Conservation (phyloP, 2,888 invertebrate species). For the Yponomeuta plumbellus region DNA sequence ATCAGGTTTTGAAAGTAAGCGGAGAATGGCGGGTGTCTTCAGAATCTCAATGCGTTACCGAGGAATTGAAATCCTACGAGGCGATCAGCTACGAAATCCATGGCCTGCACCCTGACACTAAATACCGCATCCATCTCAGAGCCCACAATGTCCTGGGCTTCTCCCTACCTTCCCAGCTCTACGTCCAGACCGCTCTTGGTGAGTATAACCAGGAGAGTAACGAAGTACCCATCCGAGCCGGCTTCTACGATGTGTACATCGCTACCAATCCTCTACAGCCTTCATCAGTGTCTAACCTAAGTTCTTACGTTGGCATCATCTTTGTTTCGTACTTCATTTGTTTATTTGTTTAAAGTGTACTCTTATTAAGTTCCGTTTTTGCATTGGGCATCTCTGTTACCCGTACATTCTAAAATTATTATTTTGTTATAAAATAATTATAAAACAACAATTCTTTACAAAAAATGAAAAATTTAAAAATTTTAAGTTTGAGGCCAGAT, state of each 20-base stretch:
- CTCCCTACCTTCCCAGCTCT: slow-evolving; percentile 85
- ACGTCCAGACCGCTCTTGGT: slow-evolving; percentile 92
- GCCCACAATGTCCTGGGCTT: slow-evolving; percentile 92
- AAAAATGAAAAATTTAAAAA: no score
- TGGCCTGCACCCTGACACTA: slow-evolving; percentile 84
- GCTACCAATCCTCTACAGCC: slow-evolving; percentile 47
- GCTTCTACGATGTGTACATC: slow-evolving; percentile 71
- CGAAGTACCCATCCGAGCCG: slow-evolving; percentile 62
- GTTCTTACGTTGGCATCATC: slow-evolving; percentile 45
- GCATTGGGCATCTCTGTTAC: no score
- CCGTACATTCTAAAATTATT: no score
- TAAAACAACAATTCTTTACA: no score
- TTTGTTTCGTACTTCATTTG: slow-evolving; percentile 46
- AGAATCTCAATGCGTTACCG: slow-evolving; percentile 74
- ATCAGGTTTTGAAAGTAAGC: slow-evolving; percentile 80
- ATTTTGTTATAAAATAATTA: no score
- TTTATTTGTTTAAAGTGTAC: slow-evolving; percentile 53
- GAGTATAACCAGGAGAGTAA: slow-evolving; percentile 78
- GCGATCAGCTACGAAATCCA: slow-evolving; percentile 82
- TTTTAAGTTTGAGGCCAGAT: no score
- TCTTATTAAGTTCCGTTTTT: not conserved
- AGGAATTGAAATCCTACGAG: slow-evolving; percentile 78
- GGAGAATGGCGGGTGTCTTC: slow-evolving; percentile 79
- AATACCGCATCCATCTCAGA: slow-evolving; percentile 88
- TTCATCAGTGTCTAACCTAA: slow-evolving; percentile 33